A percentile compares a stretch with the other conserved stretches of the same genome.
phyloP scores from a whole-genome alignment of 2,888 invertebrate genomes.

The Nephrotoma guestfalica region DNA sequence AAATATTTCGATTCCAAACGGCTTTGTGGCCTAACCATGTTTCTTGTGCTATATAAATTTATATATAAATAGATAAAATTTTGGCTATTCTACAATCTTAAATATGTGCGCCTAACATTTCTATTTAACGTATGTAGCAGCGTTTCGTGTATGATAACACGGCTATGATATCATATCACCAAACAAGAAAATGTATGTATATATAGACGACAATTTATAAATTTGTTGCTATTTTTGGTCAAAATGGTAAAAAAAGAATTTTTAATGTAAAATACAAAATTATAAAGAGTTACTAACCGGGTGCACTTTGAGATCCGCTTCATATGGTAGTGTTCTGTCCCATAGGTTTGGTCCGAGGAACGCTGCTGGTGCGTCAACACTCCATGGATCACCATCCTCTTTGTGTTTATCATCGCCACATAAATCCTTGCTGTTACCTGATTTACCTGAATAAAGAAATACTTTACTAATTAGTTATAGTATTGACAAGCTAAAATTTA shows the following conservation, averaged over 20 bases:
- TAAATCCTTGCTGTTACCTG: constrained; percentile 34
- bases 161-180: neutral
- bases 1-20: neutral
- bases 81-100: neutral
- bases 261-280: neutral
- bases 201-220: neutral
- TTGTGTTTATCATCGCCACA: constrained; percentile 47
- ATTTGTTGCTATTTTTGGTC: neutral
- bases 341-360: constrained; percentile 92
- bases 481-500: constrained; percentile 5
- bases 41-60: neutral
- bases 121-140: neutral
- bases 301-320: constrained; percentile 90
- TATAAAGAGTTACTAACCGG: constrained; percentile 41
- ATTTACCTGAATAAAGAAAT: constrained; percentile 41
- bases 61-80: neutral
- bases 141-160: neutral
- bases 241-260: neutral
- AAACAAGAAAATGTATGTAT: neutral
- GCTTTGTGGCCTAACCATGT: neutral
- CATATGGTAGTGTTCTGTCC: constrained; percentile 87
- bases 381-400: constrained; percentile 76
- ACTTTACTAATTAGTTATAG: constrained; percentile 8
- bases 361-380: constrained; percentile 84
- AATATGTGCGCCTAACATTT: neutral